Evolutionary conservation across 2,888 invertebrate species (phyloP), one percentile per base, ranked within the genome.

Genomic region (Hydrotaea cyrtoneurina): DNA sequence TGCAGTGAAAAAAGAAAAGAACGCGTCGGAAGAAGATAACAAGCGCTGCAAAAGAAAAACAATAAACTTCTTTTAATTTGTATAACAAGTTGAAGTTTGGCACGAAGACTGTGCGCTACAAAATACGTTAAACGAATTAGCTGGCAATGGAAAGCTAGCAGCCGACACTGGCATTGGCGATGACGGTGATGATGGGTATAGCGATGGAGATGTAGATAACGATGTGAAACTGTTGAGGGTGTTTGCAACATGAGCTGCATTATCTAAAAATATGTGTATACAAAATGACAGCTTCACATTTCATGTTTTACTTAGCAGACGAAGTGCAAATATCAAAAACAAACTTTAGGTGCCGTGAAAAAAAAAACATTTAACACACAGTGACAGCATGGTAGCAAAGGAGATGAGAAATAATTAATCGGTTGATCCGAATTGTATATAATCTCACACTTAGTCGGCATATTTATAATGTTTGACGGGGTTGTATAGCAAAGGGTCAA

Each of bases 61-160:
- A 57, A 62, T 55, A 75, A 74, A 74, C 43, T 46, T 46, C 23
- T 59, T 74, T 71, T 62, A 59, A 74, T 74, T 46, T 74, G 59
- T 74, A 59, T 69, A 62, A 62, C 62, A 31, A 46, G 59, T 62
- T 46, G 46, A 43, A 59, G 74, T 59, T 74, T 59, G 59, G 62
- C 73, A 73, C 23, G 43, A 73, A 57, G 15, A 73, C 31, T 55
- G 36, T 4, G 36, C 72, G 62, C 59, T 62, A 50, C 55, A 39
- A 57, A 57, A 74, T n/a, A 59, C 46, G 43, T 59, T 74, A 74
- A 74, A 26, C 59, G 74, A 74, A 74, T 74, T 74, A 46, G 74
- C 74, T 74, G 74, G 46, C 74, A 74, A 74, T 75, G 75, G 62
- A n/a, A 62, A n/a, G n/a, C n/a, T n/a, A n/a, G n/a, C n/a, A n/a